Conservation (phyloP, 2,113 vertebrate species). For the Mus pahari region DNA sequence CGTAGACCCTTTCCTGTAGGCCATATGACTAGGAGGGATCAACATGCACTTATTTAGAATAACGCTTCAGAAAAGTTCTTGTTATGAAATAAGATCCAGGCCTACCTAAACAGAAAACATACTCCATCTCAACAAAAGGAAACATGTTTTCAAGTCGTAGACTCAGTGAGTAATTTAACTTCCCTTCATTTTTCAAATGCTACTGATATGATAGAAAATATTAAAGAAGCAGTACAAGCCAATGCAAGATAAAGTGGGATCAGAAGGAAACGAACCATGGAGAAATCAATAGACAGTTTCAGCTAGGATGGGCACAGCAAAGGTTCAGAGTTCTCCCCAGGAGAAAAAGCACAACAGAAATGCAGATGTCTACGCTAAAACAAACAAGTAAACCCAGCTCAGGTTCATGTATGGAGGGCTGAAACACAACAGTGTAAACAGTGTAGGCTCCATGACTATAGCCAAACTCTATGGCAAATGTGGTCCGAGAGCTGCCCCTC, state of each 20-base stretch:
- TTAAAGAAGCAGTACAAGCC: slow-evolving; percentile 15
- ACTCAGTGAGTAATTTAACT: background rate
- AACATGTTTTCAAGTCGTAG: slow-evolving; percentile 37
- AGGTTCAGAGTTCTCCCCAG: background rate
- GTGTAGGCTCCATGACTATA: background rate
- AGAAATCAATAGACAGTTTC: background rate
- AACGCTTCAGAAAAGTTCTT: slow-evolving; percentile 41
- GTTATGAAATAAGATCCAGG: slow-evolving; percentile 53
- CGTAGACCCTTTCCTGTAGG: background rate
- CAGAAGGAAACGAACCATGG: background rate
- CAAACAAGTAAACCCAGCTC: background rate
- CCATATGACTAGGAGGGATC: background rate
- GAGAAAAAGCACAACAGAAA: background rate
- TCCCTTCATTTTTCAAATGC: slow-evolving; percentile 18
- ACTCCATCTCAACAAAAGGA: slow-evolving; percentile 37
- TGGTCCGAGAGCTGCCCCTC: no score
- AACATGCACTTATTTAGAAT: background rate
- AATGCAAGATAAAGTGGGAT: background rate
- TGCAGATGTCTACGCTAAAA: background rate
- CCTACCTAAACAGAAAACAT: slow-evolving; percentile 58
- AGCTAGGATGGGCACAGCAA: background rate
- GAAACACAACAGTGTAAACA: background rate
- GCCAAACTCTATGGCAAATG: background rate
- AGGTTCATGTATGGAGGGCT: background rate
- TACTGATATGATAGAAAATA: background rate